Conservation (phyloP, 1,140 invertebrate species). For the Bombus superbus region DNA sequence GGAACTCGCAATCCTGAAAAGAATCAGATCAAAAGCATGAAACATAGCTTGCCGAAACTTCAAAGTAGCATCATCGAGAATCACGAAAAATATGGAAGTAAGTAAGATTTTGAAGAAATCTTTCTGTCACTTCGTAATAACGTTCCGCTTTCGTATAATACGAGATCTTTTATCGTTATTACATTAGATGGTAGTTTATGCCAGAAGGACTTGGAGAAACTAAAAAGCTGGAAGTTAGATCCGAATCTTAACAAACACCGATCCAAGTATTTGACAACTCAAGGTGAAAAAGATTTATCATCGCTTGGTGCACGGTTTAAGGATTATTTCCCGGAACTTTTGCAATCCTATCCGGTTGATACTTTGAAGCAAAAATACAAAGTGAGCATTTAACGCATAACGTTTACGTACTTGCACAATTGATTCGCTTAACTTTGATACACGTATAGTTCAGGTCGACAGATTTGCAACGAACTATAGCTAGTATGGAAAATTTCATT, state of each 20-base stretch:
- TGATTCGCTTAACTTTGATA: background rate
- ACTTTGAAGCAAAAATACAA: background rate
- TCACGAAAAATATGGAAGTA: constrained; percentile 64
- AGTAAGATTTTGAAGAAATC: constrained; percentile 29
- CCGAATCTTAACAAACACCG: constrained; percentile 52
- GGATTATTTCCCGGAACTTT: constrained; percentile 24
- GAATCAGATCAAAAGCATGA: constrained; percentile 62
- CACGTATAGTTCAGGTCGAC: constrained; percentile 48
- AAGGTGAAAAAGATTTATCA: constrained; percentile 74
- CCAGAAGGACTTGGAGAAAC: constrained; percentile 71
- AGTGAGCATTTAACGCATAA: background rate
- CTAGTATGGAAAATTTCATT: constrained; percentile 76
- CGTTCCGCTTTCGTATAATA: background rate
- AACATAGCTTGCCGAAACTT: constrained; percentile 66
- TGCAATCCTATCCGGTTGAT: background rate
- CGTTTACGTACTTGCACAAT: background rate
- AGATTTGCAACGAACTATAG: constrained; percentile 19
- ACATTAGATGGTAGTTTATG: constrained; percentile 75
- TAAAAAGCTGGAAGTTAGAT: constrained; percentile 72
- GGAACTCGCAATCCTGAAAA: constrained; percentile 75
- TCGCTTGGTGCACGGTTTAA: constrained; percentile 68
- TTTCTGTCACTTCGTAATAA: too few species aligned
- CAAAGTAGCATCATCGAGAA: constrained; percentile 72
- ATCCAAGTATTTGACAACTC: constrained; percentile 60
- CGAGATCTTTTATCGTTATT: too few species aligned